Base-by-base conservation (phyloP, 2,888 invertebrate species). In the Drosophila sordidapex region DNA sequence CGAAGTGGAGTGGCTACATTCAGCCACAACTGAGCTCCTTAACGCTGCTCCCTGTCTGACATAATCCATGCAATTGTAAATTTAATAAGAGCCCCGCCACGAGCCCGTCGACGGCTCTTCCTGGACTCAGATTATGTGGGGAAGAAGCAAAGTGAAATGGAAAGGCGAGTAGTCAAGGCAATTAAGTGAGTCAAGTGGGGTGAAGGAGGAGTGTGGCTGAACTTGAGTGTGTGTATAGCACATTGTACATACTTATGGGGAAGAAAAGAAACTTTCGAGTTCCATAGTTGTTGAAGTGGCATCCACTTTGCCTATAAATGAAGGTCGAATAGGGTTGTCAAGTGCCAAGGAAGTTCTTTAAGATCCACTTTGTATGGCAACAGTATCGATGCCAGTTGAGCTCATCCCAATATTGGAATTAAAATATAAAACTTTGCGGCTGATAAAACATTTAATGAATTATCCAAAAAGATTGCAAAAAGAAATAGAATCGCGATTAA, bases 41-140 rank as follows among this genome's bases (percentile, higher is more conserved):
- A 88, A 78, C 82, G 79, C 78, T 77, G 86, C 68, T 57, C 18
- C 72, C 90, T 72, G 88, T 77, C 81, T 86, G 84, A 89, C 90
- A 89, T 87, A 91, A 90, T 89, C 90, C 90, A 79, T 79, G 81
- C 89, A 90, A 91, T 90, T 88, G 87, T 79, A 87, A 82, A 86
- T 83, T 87, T 83, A 90, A 91, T 82, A 82, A 84, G 81, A 79
- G 75, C 52, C 56, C 53, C 62, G 54, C 38, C 56, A 52, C 18
- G 63, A 62, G 43, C 35, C 15, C 54, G 31, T 40, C 21, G 57
- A 4, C n/a, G 35, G 33, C 35, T 46, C 18, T 4, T n/a, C 31
- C 36, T 70, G 61, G 71, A 57, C 59, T 54, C 57, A 36, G 69
- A 54, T 59, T 61, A 62, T 64, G 63, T 48, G 48, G 48, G 58